These are phyloP conservation scores for Aythya baeri DNA, from an alignment of 2,113 vertebrate genomes.

Conservation along the genomic window DNA sequence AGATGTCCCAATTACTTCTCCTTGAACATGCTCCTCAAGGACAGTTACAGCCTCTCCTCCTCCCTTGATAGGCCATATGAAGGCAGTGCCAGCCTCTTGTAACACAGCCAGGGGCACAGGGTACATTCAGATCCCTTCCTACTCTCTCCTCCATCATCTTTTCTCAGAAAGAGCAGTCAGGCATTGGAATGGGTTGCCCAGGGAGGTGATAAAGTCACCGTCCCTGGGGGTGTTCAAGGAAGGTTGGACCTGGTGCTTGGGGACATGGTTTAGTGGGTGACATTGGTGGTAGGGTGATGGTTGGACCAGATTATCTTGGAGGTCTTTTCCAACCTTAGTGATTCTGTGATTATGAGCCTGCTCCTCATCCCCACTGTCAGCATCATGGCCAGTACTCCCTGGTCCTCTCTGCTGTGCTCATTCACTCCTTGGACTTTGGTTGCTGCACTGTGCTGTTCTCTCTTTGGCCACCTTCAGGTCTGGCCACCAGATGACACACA, in stretches of 20 bases:
- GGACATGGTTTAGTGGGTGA: no score
- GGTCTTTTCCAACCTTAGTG: no score
- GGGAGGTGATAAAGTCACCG: no score
- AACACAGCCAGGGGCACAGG: background rate
- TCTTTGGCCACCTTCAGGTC: background rate
- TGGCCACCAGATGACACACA: background rate
- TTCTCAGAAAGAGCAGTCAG: no score
- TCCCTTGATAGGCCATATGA: fast-evolving
- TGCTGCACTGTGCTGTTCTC: background rate
- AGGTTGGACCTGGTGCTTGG: no score
- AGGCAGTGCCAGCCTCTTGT: background rate
- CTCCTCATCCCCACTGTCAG: background rate
- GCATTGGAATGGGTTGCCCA: no score
- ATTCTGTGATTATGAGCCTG: no score
- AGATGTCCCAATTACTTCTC: background rate
- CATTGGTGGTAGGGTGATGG: no score
- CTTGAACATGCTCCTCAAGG: fast-evolving
- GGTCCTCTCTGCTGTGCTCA: fast-evolving
- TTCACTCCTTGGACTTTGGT: background rate
- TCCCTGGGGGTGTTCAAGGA: no score
- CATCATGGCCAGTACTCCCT: fast-evolving
- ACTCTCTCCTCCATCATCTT: background rate
- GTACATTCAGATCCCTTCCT: fast-evolving
- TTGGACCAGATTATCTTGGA: no score
- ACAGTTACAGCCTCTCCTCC: background rate